Conservation (phyloP, 2,888 invertebrate species). For the Eilema depressum region DNA sequence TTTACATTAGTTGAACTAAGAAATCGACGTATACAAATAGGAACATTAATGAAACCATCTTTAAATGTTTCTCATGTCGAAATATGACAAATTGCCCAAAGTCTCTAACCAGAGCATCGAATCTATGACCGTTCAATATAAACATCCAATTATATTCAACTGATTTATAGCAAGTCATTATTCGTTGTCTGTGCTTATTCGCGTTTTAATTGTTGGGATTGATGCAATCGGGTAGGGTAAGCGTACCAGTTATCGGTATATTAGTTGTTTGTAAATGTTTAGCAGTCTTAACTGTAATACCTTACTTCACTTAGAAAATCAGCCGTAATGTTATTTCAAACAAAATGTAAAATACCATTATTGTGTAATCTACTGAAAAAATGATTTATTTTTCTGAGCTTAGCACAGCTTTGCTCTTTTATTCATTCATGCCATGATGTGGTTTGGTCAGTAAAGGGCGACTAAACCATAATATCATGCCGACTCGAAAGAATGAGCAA, state of each 20-base stretch:
- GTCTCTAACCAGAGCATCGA: conserved; percentile 46
- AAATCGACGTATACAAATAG: conserved; percentile 14
- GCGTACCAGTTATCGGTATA: conserved; percentile 10
- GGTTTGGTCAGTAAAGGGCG: too few relatives aligned
- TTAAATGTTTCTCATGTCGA: conserved; percentile 41
- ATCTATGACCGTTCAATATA: conserved; percentile 46
- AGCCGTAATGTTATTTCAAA: too few relatives aligned
- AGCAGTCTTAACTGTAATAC: too few relatives aligned
- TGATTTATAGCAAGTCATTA: conserved; percentile 58
- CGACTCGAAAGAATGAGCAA: too few relatives aligned
- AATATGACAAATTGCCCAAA: conserved; percentile 47
- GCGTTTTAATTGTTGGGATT: conserved; percentile 59
- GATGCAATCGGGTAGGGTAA: conserved; percentile 46
- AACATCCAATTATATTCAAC: conserved; percentile 51
- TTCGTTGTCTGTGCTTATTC: conserved; percentile 58
- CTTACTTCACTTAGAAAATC: too few relatives aligned
- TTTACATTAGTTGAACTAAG: conserved; percentile 3
- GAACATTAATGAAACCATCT: conserved; percentile 22
- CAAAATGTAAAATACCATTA: too few relatives aligned
- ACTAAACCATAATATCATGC: too few relatives aligned
- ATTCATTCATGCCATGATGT: too few relatives aligned
- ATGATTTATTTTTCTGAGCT: too few relatives aligned
- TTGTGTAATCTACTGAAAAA: too few relatives aligned
- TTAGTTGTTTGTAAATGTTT: background rate
- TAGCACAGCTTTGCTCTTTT: too few relatives aligned